Base-by-base conservation (phyloP, 2,888 invertebrate genomes). In the Nasonia oneida region DNA sequence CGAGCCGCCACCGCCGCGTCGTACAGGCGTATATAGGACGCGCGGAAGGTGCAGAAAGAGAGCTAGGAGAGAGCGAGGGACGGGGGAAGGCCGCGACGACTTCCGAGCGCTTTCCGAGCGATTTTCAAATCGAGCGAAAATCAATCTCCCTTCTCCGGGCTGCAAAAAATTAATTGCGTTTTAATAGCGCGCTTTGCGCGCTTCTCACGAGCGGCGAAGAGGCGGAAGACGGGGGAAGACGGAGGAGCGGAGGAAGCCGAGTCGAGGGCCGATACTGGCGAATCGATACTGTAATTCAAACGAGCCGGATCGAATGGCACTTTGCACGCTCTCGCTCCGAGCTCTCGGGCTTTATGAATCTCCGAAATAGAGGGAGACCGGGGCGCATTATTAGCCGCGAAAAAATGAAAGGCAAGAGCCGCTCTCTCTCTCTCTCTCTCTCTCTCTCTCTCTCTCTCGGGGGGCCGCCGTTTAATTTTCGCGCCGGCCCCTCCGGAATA, bases 1-100 rank as follows among this genome's bases (percentile, higher is more conserved):
- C 77, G 92, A 94, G 88, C 94, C 95, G 88, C 93, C 95, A 89
- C 94, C 95, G 75, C 95, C 95, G 91, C 95, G 90, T 94, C 94
- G 88, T 47, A 71, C 71, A 8, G 50, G 18, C 75, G 47, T 92
- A 80, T 29, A 29, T 29, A 29, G 29, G 29, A 29, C 29, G 29
- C 29, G 29, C 29, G 29, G 29, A 76, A 81, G 85, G 85, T 81
- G 85, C 76, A 53, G 85, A 75, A 33, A 47, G 47, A 73, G 33
- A 29, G 29, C 1, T 1, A 37, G 64, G 18, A 29, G 76, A 47
- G 47, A n/a, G 29, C 18, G 79, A 75, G n/a, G 12, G 67, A n/a
- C 29, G 29, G 29, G 23, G 29, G 29, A 29, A 29, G 29, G 29
- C 29, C 29, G 1, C 29, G 84, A 84, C 75, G 67, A 80, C 80